Conservation (phyloP, 2,797 vertebrate species). For the Streptopelia turtur region DNA sequence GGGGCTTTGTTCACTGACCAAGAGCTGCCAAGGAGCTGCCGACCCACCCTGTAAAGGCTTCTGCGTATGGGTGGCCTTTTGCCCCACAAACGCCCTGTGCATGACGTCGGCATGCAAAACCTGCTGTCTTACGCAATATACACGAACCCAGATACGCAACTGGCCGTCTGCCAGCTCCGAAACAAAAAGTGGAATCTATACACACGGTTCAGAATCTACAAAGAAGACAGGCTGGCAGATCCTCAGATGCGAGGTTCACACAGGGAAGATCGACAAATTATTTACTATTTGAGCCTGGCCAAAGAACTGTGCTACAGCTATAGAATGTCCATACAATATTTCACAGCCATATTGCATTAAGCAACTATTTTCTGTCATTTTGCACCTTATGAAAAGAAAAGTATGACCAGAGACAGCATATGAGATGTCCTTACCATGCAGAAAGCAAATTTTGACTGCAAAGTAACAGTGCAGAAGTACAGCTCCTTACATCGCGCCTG, state of each 20-base stretch:
- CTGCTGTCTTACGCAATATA: background rate
- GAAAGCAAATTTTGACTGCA: background rate
- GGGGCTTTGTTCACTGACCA: slow-evolving; percentile 36
- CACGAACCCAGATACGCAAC: background rate
- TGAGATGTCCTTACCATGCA: background rate
- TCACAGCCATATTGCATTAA: background rate
- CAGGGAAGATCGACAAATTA: slow-evolving; percentile 27
- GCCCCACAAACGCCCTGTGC: background rate
- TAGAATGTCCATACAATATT: no score
- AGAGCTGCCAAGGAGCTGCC: background rate
- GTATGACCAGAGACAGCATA: background rate
- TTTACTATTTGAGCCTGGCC: background rate
- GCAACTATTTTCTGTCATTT: background rate
- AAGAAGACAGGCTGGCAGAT: slow-evolving; percentile 35
- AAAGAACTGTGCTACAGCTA: background rate
- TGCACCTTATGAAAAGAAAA: background rate
- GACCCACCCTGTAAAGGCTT: background rate
- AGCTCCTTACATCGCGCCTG: background rate
- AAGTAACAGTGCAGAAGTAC: background rate
- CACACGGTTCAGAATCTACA: background rate
- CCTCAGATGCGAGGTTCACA: background rate
- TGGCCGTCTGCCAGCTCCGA: background rate
- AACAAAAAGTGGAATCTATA: background rate
- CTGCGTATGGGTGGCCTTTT: background rate
- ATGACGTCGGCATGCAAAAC: background rate